Evolutionary conservation across 2,113 vertebrate species (phyloP).

Genomic region (Rousettus leschenaultii): DNA sequence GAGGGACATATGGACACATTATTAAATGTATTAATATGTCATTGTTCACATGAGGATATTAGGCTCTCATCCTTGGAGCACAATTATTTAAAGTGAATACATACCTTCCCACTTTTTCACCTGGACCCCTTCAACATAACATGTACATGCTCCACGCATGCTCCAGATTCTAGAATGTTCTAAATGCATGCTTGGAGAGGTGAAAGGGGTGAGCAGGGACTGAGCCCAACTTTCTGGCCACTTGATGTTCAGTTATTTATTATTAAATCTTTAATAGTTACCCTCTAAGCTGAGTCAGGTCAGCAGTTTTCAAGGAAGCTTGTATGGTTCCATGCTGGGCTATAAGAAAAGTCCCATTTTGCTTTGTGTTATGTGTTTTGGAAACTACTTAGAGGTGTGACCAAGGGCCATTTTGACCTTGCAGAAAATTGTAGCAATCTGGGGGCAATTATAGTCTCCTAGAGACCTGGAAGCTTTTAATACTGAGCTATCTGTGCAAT

Average conservation of each 20-base stretch:
- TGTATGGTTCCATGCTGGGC: too few species aligned
- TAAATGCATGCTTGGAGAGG: accelerated
- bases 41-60: background rate
- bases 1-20: accelerated
- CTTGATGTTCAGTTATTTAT: background rate
- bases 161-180: background rate
- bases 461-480: background rate
- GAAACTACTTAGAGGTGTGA: background rate
- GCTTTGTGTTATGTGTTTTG: background rate
- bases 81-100: background rate
- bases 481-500: too few species aligned
- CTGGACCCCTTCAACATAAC: background rate
- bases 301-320: background rate
- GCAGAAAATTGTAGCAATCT: background rate
- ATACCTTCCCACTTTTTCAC: background rate
- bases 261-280: background rate
- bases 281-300: background rate
- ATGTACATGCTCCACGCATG: accelerated
- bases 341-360: background rate
- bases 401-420: background rate
- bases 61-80: background rate
- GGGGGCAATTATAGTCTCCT: background rate
- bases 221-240: too few species aligned
- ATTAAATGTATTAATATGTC: background rate
- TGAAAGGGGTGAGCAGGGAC: accelerated